Evolutionary conservation across 2,888 invertebrate genomes (phyloP), one percentile per base, ranked within the genome.

Genomic region (Pegoplata infirma): DNA sequence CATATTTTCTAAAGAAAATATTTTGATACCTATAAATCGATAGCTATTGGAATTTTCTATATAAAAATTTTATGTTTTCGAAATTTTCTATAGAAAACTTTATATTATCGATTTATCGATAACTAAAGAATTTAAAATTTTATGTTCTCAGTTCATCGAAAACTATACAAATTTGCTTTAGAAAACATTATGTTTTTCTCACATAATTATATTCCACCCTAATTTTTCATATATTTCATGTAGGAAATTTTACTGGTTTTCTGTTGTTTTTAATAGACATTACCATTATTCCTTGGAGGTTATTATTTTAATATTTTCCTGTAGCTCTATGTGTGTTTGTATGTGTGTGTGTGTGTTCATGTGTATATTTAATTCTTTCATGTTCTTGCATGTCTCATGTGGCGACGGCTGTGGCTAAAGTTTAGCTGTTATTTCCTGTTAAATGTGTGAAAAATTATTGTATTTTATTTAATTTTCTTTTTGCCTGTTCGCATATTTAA

Each of bases 291-390:
- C 49, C 17, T 8, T 49, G 40, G 51, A 59, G 59, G 19, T 51
- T 59, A 59, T 59, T 40, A 28, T 49, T 51, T 59, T 51, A 69
- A 59, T 59, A 59, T 59, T 59, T 51, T 51, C 10, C 21, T 21
- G 23, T 3, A 40, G 36, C 36, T 40, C 5, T 40, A 25, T 25
- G 6, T 25, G 25, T 25, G 25, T 25, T 25, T 25, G 3, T 25
- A 5, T 25, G 3, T 25, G 3, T 25, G 3, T 25, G 25, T 25
- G 3, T n/a, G 3, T 40, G 10, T 40, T 40, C 4, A n/a, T 40
- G 36, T n/a, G 14, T 40, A 12, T 40, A n/a, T 40, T 36, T n/a
- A n/a, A n/a, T 36, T 36, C n/a, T 36, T 2, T 12, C 10, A 3
- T 36, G 12, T 36, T 1, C 12, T 40, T 40, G 36, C 36, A 40